Evolutionary conservation across 1,140 invertebrate genomes (phyloP).

Genomic region (Tetramorium parvispinum): DNA sequence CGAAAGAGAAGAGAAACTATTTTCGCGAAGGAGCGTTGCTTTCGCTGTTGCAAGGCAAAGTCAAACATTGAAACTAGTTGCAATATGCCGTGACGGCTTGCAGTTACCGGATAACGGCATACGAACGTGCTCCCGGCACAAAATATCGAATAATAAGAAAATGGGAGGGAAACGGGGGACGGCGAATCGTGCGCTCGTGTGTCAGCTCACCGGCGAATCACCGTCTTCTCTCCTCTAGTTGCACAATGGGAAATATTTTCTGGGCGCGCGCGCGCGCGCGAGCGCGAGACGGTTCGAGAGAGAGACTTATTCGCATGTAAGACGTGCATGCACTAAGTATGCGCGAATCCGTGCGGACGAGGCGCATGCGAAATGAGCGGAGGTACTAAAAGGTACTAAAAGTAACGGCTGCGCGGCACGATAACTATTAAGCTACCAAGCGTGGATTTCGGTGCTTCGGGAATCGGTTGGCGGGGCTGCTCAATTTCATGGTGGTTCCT

Average conservation of each 20-base stretch:
- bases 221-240: constrained; percentile 71
- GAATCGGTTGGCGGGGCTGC: neutral
- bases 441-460: constrained; percentile 4
- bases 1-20: constrained; percentile 54
- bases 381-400: constrained; percentile 36
- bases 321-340: neutral
- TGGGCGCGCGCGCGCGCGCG: constrained; percentile 13
- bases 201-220: constrained; percentile 63
- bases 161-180: constrained; percentile 18
- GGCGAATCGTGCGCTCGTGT: constrained; percentile 49
- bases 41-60: constrained; percentile 63
- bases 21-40: constrained; percentile 57
- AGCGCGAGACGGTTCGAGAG: neutral
- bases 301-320: constrained; percentile 22
- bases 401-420: constrained; percentile 53
- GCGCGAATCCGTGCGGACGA: constrained; percentile 33
- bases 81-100: constrained; percentile 73
- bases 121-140: constrained; percentile 80
- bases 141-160: constrained; percentile 81
- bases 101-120: constrained; percentile 70
- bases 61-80: constrained; percentile 68
- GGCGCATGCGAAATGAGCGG: constrained; percentile 19
- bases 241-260: constrained; percentile 72
- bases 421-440: constrained; percentile 25
- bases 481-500: constrained; percentile 46